Evolutionary conservation across 2,888 invertebrate species (phyloP), one percentile per base, ranked within the genome.

Genomic region (Empis livida): DNA sequence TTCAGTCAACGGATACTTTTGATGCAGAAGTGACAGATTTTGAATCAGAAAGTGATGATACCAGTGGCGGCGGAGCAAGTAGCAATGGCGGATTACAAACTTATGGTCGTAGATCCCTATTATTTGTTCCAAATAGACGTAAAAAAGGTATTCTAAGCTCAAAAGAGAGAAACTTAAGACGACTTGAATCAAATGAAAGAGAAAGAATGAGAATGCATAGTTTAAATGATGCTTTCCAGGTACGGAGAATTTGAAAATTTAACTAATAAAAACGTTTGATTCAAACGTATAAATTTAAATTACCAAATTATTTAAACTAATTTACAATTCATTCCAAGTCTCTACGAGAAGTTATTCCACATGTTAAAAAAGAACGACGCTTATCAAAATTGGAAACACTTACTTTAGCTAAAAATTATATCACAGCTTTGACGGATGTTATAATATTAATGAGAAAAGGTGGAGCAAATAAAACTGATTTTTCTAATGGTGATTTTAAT

Each of bases 191-290:
- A 67, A 92, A 92, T 67, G 91, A 92, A 66, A 73, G 92, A 45
- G 92, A 92, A 69, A 74, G 92, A 49, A 87, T 89, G 84, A 75
- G 92, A 58, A 92, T 92, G 92, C 92, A 92, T 67, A 86, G 86
- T 45, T 75, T 92, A 48, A 92, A 92, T 65, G 86, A 90, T 62
- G 92, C 92, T 14, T 92, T 92, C 68, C 86, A 89, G 77, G 88
- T 84, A 27, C 5, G 9, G n/a, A n/a, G n/a, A n/a, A n/a, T n/a
- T 27, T 27, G 9, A 27, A 27, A 27, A 27, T 27, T 27, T 27
- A 27, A 6, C 9, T 20, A 20, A 5, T 20, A 20, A 20, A 20
- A 20, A 20, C 20, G 4, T 5, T 20, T 20, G 20, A 20, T 20
- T 20, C 20, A 20, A 5, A 20, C n/a, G n/a, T n/a, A n/a, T n/a